Evolutionary conservation across 2,888 invertebrate species (phyloP).

Genomic region (Lobophora halterata): DNA sequence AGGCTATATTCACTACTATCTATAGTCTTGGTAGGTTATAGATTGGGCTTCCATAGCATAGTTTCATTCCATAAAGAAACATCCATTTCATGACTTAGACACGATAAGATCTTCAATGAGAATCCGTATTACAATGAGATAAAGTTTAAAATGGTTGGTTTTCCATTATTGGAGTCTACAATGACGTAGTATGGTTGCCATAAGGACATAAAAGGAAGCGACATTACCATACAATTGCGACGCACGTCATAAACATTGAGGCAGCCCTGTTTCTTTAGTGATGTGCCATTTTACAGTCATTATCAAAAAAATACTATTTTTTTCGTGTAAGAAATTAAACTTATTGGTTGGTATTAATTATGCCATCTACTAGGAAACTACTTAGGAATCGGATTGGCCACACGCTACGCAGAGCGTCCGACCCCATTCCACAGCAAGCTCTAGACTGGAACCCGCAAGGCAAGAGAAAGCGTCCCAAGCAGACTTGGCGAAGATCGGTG

Average conservation of each 20-base stretch:
- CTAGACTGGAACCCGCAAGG: too few relatives aligned
- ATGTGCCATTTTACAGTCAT: slow-evolving; percentile 25
- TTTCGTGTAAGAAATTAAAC: too few relatives aligned
- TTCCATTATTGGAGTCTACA: slow-evolving; percentile 17
- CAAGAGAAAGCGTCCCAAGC: too few relatives aligned
- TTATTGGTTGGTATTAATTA: too few relatives aligned
- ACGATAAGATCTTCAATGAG: slow-evolving; percentile 24
- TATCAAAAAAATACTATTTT: neutral
- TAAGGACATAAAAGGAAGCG: slow-evolving; percentile 63
- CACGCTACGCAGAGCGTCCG: too few relatives aligned
- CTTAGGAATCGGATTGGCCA: too few relatives aligned
- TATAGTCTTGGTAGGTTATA: too few relatives aligned
- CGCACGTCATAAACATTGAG: slow-evolving; percentile 44
- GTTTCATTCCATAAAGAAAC: slow-evolving; percentile 18
- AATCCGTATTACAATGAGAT: slow-evolving; percentile 23
- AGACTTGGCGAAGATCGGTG: too few relatives aligned
- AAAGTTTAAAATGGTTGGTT: slow-evolving; percentile 30
- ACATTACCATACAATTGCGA: slow-evolving; percentile 75
- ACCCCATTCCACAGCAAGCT: too few relatives aligned
- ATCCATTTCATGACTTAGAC: slow-evolving; percentile 10
- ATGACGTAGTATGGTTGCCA: slow-evolving; percentile 67
- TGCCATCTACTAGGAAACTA: too few relatives aligned
- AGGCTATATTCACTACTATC: too few relatives aligned
- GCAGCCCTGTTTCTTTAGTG: slow-evolving; percentile 33
- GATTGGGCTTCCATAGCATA: too few relatives aligned